Conservation (phyloP, 2,113 vertebrate genomes). For the Mormoops blainvillei region DNA sequence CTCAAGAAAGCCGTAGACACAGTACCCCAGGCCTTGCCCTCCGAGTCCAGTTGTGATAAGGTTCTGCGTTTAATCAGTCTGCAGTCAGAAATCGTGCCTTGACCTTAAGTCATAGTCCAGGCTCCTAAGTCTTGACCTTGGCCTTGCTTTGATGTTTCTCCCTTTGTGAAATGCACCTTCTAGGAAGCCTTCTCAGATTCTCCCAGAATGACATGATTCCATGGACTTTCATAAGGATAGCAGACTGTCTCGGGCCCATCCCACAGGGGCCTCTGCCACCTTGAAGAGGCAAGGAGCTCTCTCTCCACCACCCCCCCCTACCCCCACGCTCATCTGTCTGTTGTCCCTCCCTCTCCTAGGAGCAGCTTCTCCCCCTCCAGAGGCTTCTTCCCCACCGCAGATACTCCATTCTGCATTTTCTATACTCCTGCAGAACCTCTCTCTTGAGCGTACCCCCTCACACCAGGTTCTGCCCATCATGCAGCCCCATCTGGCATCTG, state of each 20-base stretch:
- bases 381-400: neutral
- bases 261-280: neutral
- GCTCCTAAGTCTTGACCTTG: neutral
- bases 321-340: accelerated
- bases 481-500: neutral
- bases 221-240: neutral
- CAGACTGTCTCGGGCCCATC: neutral
- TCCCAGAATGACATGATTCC: neutral
- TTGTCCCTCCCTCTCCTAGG: neutral
- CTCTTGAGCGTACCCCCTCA: neutral
- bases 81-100: neutral
- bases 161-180: neutral
- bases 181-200: neutral
- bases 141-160: neutral
- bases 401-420: no score
- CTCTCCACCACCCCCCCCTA: neutral
- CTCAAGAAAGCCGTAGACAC: neutral
- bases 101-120: neutral
- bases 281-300: neutral
- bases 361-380: no score
- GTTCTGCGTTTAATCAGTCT: accelerated
- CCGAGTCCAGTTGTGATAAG: accelerated
- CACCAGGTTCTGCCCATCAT: neutral
- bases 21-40: neutral
- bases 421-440: neutral